Percentiles rank a stretch among this genome's conserved stretches.
Conservation (phyloP, 2,113 vertebrate species). For the Saimiri boliviensis region DNA sequence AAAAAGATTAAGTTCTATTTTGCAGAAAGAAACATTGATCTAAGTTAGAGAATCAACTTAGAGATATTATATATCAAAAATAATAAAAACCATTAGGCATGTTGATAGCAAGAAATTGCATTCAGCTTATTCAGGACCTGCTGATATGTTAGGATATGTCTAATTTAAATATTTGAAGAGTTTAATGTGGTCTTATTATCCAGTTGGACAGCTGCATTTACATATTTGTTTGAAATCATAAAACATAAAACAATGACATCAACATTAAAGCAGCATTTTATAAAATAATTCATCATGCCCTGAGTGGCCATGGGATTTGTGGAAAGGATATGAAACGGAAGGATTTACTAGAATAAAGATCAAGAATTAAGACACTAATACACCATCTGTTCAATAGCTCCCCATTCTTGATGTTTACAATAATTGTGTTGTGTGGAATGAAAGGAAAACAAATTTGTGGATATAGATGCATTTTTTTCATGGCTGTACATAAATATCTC, state of each 20-base stretch:
- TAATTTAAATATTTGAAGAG: not conserved
- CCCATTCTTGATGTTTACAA: conserved; percentile 80
- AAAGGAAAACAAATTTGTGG: conserved; percentile 71
- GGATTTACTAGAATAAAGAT: conserved; percentile 85
- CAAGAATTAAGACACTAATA: conserved; percentile 84
- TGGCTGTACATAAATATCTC: conserved; percentile 37
- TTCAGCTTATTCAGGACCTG: not conserved
- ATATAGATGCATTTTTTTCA: conserved; percentile 58
- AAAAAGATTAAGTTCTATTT: not conserved
- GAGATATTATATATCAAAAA: not conserved
- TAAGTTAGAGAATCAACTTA: conserved; percentile 11
- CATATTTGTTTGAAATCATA: conserved; percentile 35
- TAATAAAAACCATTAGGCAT: not conserved
- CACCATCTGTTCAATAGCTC: conserved; percentile 89
- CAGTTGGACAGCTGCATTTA: conserved; percentile 16
- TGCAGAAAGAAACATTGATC: not conserved
- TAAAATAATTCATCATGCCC: conserved; percentile 67
- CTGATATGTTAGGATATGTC: not conserved
- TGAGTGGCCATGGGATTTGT: conserved; percentile 83
- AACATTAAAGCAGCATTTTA: conserved; percentile 60
- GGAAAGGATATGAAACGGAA: conserved; percentile 81
- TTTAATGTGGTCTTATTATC: conserved; percentile 17
- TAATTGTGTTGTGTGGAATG: conserved; percentile 61
- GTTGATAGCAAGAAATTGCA: not conserved
- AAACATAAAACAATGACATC: conserved; percentile 14